Evolutionary conservation across 2,797 vertebrate species (phyloP).

Genomic region (Rhadinocentrus ornatus): DNA sequence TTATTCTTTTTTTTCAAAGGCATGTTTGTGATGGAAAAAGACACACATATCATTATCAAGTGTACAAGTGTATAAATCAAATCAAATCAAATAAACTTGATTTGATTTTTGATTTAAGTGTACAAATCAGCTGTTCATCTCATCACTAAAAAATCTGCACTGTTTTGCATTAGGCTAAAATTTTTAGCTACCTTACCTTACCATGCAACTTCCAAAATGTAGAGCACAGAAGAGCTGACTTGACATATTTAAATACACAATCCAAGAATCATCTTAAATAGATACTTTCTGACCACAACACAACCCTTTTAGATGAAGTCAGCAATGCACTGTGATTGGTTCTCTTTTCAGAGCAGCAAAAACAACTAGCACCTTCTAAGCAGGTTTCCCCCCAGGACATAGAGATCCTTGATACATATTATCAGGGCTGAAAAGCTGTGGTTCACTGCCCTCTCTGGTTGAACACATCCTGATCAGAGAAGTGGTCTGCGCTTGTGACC

Average conservation of each 20-base stretch:
- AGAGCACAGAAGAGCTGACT: neutral
- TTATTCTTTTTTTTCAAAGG: constrained; percentile 40
- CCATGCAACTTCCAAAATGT: neutral
- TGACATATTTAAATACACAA: neutral
- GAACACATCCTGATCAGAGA: neutral
- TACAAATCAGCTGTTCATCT: constrained; percentile 6
- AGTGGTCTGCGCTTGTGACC: neutral
- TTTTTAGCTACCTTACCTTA: too few species aligned
- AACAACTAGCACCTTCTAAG: neutral
- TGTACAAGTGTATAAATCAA: too few species aligned
- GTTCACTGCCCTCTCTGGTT: constrained; percentile 8
- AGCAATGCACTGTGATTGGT: constrained; percentile 1
- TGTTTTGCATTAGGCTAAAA: neutral
- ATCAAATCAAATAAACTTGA: too few species aligned
- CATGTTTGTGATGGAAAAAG: constrained; percentile 34
- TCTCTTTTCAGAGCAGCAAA: neutral
- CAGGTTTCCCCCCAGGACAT: neutral
- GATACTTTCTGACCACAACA: constrained; percentile 1
- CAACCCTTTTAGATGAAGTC: neutral
- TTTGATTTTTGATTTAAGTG: too few species aligned
- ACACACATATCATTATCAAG: constrained; percentile 23
- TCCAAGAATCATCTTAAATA: neutral
- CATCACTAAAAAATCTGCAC: neutral
- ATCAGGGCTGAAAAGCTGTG: constrained; percentile 8
- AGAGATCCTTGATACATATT: neutral